These are phyloP conservation scores for Pseudoatta argentina DNA, from an alignment of 1,140 invertebrate genomes.

Conservation along the genomic window DNA sequence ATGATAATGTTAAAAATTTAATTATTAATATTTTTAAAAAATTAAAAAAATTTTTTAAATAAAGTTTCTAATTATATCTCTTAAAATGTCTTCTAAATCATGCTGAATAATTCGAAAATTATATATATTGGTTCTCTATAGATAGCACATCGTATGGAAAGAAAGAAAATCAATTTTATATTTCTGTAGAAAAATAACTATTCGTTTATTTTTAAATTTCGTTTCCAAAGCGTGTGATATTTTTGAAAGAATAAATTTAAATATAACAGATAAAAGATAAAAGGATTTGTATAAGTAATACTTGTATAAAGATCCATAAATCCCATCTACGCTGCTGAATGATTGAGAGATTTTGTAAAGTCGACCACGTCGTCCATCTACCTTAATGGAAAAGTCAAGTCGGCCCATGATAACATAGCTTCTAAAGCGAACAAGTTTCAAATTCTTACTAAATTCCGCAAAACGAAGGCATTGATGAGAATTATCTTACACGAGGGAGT, in stretches of 20 bases:
- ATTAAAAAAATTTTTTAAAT: not conserved
- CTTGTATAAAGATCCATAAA: not conserved
- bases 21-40: not conserved
- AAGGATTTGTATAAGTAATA: not conserved
- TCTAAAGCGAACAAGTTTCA: not conserved
- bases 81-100: too few relatives aligned
- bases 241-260: slow-evolving; percentile 5
- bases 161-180: not conserved
- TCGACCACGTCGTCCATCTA: not conserved
- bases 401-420: not conserved
- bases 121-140: not conserved
- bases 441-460: not conserved
- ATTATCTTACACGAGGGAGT: not conserved
- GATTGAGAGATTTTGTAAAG: not conserved
- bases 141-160: not conserved
- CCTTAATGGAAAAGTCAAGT: slow-evolving; percentile 19
- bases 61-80: not conserved
- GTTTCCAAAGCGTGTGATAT: not conserved
- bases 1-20: not conserved
- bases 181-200: not conserved
- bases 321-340: not conserved
- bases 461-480: not conserved
- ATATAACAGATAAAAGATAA: not conserved
- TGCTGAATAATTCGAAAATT: not conserved
- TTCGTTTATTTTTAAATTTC: not conserved